Evolutionary conservation across 2,888 invertebrate genomes (phyloP), one percentile per base, ranked within the genome.

Genomic region (Drosophila kuntzei): DNA sequence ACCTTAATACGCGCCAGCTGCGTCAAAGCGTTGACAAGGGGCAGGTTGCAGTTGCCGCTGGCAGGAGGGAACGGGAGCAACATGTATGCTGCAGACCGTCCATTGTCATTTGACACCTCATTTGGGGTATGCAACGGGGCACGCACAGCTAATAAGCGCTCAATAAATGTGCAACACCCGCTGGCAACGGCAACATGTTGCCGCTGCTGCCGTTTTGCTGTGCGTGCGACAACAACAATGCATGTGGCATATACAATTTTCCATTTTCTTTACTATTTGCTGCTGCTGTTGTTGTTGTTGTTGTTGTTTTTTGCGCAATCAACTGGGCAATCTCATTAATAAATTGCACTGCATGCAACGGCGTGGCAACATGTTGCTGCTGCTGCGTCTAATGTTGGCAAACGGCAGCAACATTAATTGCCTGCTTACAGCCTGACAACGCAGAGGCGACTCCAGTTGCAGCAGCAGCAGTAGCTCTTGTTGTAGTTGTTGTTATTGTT

Each of bases 61-160:
- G 70, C 61, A 66, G 32, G 34, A 6, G 50, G 58, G 32, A 55
- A 63, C 47, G 47, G 29, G 18, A 18, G 55, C 58, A 54, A 39
- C 59, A 49, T 54, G 49, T 27, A 47, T 22, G 4, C 2, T 22
- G 36, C 61, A 16, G 44, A 44, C 25, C 29, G 43, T 54, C 55
- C 63, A 77, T 85, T 90, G 89, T 90, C 89, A 90, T 91, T 91
- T 90, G 91, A 91, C 91, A 91, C 91, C 90, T 91, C 87, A 91
- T 91, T 91, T 90, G 89, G 72, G 76, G 57, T 22, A 58, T 66
- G 64, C 49, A 57, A 66, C 69, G 58, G 58, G 61, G 59, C 73
- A 80, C 85, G 79, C 75, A 80, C 69, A 76, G 69, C 90, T 90
- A 90, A 90, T 90, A 90, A 89, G 90, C 75, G 85, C 83, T 87